Percentiles rank a stretch among this genome's conserved stretches.
Evolutionary conservation across 2,113 vertebrate species (phyloP).

Genomic region (Gymnocephalus cernua): DNA sequence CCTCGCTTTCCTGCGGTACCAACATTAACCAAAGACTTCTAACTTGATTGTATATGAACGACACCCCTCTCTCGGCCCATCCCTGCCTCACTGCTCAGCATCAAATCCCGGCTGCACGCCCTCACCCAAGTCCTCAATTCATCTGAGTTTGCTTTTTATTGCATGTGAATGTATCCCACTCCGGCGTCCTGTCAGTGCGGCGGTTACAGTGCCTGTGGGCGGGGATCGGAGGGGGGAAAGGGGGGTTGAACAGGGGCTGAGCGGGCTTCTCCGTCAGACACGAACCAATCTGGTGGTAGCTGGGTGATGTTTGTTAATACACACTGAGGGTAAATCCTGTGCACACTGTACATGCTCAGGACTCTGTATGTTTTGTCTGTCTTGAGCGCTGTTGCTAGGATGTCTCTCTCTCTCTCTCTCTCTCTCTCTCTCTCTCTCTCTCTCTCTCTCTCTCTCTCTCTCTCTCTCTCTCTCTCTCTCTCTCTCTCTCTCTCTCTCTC

Average conservation of each 20-base stretch:
- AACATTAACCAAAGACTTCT: slow-evolving; percentile 87
- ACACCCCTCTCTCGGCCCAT: slow-evolving; percentile 59
- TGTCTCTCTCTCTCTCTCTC: neutral
- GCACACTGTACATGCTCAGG: slow-evolving; percentile 89
- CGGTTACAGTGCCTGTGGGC: slow-evolving; percentile 79
- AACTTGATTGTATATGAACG: slow-evolving; percentile 86
- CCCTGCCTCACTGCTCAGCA: slow-evolving; percentile 70
- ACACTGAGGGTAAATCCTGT: slow-evolving; percentile 89
- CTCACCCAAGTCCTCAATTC: slow-evolving; percentile 28
- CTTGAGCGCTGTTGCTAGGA: slow-evolving; percentile 72
- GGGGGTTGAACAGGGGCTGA: slow-evolving; percentile 72
- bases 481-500: slow-evolving; percentile 5
- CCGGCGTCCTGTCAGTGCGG: slow-evolving; percentile 31
- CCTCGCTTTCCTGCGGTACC: slow-evolving; percentile 77
- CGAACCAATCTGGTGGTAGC: slow-evolving; percentile 83
- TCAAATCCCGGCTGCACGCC: slow-evolving; percentile 57
- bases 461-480: neutral
- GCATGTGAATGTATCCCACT: slow-evolving; percentile 64
- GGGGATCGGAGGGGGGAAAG: slow-evolving; percentile 68
- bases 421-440: slow-evolving; percentile 15
- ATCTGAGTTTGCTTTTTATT: slow-evolving; percentile 24
- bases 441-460: slow-evolving; percentile 18
- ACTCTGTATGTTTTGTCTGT: slow-evolving; percentile 74
- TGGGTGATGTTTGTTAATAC: slow-evolving; percentile 91
- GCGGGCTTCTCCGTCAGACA: slow-evolving; percentile 89